A percentile compares a stretch with the other conserved stretches of the same genome.
phyloP scores from a whole-genome alignment of 2,888 invertebrate genomes.

The Acleris cristana region DNA sequence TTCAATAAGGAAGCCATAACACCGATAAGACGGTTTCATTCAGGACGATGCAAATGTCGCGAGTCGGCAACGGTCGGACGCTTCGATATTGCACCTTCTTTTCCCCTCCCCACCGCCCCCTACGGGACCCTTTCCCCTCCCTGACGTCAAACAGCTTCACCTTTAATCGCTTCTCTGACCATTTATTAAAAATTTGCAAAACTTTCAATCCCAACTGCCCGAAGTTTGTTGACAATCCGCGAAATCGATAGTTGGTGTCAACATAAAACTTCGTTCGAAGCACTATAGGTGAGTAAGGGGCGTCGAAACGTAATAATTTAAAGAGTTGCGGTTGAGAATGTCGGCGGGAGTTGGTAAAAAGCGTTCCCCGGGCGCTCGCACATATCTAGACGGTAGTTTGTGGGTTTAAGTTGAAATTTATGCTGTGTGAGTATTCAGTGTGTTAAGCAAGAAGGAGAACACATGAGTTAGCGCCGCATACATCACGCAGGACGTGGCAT shows the following conservation, averaged over 20 bases:
- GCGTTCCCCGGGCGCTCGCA: conserved; percentile 69
- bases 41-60: conserved; percentile 71
- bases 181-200: conserved; percentile 68
- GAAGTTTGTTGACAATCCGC: conserved; percentile 44
- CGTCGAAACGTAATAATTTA: conserved; percentile 71
- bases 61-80: conserved; percentile 60
- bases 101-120: conserved; percentile 42
- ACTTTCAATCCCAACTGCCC: conserved; percentile 49
- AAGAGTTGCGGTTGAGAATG: conserved; percentile 65
- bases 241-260: conserved; percentile 44
- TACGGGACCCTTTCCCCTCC: conserved; percentile 43
- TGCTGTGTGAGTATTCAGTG: conserved; percentile 67
- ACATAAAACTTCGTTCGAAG: conserved; percentile 59
- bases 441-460: conserved; percentile 71
- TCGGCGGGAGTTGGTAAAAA: conserved; percentile 67
- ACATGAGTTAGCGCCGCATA: conserved; percentile 70
- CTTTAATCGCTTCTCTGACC: conserved; percentile 70
- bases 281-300: conserved; percentile 51
- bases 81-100: conserved; percentile 68
- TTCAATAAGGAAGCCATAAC: conserved; percentile 61
- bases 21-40: conserved; percentile 66
- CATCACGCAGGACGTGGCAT: conserved; percentile 73
- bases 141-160: conserved; percentile 65
- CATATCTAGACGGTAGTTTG: conserved; percentile 70
- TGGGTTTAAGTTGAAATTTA: conserved; percentile 76